Evolutionary conservation across 2,113 vertebrate species (phyloP).

Genomic region (Pituophis catenifer): DNA sequence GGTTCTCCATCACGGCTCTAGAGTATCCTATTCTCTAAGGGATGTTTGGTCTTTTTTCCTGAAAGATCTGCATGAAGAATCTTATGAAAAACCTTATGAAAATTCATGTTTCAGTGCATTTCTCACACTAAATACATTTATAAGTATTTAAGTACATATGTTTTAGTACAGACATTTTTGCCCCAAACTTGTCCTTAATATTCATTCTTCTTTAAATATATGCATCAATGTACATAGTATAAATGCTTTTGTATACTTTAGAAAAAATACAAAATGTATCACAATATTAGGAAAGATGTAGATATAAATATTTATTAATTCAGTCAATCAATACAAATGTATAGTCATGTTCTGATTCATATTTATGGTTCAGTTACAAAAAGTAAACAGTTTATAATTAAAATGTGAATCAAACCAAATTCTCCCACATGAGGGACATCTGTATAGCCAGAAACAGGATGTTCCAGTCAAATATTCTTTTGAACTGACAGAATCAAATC

Average conservation of each 20-base stretch:
- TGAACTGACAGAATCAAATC: neutral
- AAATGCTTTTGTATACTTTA: neutral
- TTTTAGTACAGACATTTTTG: neutral
- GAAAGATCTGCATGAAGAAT: neutral
- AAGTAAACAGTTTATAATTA: neutral
- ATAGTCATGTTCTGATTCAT: neutral
- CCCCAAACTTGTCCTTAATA: neutral
- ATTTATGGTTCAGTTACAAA: neutral
- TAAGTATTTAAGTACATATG: neutral
- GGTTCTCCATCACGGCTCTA: too few species aligned
- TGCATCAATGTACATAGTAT: neutral
- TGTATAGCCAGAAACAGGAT: neutral
- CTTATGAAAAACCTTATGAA: neutral
- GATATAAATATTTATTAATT: neutral
- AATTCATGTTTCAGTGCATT: neutral
- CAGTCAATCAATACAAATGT: neutral
- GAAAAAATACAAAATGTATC: neutral
- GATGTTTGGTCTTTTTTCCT: neutral
- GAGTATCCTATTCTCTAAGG: neutral
- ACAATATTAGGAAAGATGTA: neutral
- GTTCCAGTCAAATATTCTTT: neutral
- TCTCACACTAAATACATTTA: neutral
- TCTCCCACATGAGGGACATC: neutral
- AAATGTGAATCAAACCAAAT: neutral
- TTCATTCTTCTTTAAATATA: neutral